These are phyloP conservation scores for Leiothrix lutea DNA, from an alignment of 2,113 vertebrate genomes.

Conservation along the genomic window DNA sequence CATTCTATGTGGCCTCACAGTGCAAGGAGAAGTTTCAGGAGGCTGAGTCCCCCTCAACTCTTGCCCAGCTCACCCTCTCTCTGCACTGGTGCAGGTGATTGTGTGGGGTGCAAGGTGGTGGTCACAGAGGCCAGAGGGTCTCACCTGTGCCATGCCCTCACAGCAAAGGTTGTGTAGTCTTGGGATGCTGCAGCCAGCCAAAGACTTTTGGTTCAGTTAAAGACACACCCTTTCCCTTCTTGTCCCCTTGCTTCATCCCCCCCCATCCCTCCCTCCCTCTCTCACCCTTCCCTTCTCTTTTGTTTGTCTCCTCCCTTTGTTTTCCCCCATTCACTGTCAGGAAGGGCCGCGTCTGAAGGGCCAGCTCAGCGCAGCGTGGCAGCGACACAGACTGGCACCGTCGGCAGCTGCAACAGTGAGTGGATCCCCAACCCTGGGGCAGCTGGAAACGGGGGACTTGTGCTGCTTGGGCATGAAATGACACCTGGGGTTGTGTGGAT, in stretches of 20 bases:
- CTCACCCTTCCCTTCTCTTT: constrained; percentile 71
- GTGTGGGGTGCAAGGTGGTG: background rate
- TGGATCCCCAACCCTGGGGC: constrained; percentile 55
- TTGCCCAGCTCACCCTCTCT: background rate
- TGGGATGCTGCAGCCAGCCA: background rate
- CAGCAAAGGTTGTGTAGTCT: background rate
- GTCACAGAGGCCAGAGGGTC: background rate
- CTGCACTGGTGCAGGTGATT: background rate
- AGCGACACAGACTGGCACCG: constrained; percentile 73
- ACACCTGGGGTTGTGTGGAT: background rate
- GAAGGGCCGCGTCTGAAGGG: constrained; percentile 77
- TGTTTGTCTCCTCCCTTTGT: constrained; percentile 68
- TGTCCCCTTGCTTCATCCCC: constrained; percentile 47
- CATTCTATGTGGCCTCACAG: background rate
- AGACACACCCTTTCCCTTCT: constrained; percentile 58
- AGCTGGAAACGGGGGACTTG: constrained; percentile 22
- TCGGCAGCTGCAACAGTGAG: constrained; percentile 78
- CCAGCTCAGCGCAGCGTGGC: constrained; percentile 72
- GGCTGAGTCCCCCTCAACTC: background rate
- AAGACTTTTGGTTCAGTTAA: constrained; percentile 12
- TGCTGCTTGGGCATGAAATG: background rate
- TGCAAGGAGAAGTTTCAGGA: background rate
- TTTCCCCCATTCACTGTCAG: constrained; percentile 71
- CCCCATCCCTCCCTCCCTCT: constrained; percentile 48
- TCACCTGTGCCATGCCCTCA: rapidly evolving